Conservation (phyloP, 2,797 vertebrate genomes). For the Liparis tanakae region DNA sequence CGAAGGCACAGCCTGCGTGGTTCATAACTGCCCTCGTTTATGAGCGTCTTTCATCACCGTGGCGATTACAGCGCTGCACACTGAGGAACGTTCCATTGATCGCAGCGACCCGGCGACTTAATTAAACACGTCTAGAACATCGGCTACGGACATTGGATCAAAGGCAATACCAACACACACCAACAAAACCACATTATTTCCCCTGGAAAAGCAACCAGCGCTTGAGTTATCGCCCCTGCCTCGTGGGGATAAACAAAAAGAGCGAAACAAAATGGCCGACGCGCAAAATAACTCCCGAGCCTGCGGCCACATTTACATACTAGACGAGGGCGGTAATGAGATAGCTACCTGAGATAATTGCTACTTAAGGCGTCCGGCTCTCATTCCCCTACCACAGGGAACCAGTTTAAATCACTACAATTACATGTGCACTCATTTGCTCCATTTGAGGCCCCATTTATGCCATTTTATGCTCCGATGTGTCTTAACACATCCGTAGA, state of each 20-base stretch:
- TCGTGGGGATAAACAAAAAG: constrained; percentile 52
- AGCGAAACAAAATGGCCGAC: constrained; percentile 39
- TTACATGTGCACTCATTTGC: constrained; percentile 73
- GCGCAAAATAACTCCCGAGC: constrained; percentile 29
- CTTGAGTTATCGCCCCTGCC: constrained; percentile 34
- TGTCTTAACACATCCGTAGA: constrained; percentile 39
- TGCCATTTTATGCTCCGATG: constrained; percentile 56
- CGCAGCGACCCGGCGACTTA: constrained; percentile 19
- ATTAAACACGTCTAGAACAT: constrained; percentile 25
- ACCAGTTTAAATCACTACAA: constrained; percentile 67
- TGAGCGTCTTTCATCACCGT: constrained; percentile 43
- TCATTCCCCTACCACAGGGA: constrained; percentile 62
- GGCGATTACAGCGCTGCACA: constrained; percentile 30
- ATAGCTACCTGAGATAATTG: constrained; percentile 82
- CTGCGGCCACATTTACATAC: constrained; percentile 61
- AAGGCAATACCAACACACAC: not conserved
- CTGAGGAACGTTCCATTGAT: constrained; percentile 32
- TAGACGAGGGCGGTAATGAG: constrained; percentile 73
- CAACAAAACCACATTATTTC: constrained; percentile 33
- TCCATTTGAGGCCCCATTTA: constrained; percentile 64
- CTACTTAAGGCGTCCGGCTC: constrained; percentile 68
- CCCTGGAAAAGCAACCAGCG: constrained; percentile 19
- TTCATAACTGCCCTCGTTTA: constrained; percentile 46
- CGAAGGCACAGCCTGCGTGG: constrained; percentile 12
- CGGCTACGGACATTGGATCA: constrained; percentile 11